Base-by-base conservation (phyloP, 2,797 vertebrate species). In the Cichlasoma orientale region DNA sequence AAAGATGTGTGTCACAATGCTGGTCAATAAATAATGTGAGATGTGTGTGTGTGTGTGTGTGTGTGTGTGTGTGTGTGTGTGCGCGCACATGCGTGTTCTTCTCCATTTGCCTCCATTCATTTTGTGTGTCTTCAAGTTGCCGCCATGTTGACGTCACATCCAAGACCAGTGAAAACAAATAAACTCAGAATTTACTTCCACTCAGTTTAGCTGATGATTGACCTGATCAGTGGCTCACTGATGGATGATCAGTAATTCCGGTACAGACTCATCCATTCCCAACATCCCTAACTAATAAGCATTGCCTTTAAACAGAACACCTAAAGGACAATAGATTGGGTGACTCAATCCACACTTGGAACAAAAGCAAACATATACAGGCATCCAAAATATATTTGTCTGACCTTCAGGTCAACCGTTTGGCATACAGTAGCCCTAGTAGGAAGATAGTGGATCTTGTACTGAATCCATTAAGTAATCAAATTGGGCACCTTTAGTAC, bases 161-260 rank as follows among this genome's bases (percentile, higher is more conserved):
- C 41, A 56, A 72, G 77, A 72, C 74, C 80, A 78, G 72, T 14
- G 63, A 85, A 87, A 81, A 89, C 72, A n/a, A 75, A 88, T 88
- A 47, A 74, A 81, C 10, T 78, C 59, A 16, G 56, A 55, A 0
- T 80, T 82, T 50, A 56, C 84, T 79, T 89, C 74, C 81, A 78
- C 78, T 83, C 79, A 1, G 77, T 89, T 84, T 56, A 5, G 5
- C 25, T 80, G 90, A 88, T 4, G 63, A 21, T 87, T 50, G 70
- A 29, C 8, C 47, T n/a, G 79, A 85, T 68, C 52, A 47, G 2
- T 3, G 50, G 3, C 1, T 88, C 88, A 88, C 54, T 81, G 85
- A 85, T 84, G 74, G 69, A 57, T 78, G 52, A 77, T 87, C 56
- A 56, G 25, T 56, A 74, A 77, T 78, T 79, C 71, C 61, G 23